phyloP scores from a whole-genome alignment of 2,797 vertebrate species.

The Thunnus albacares region DNA sequence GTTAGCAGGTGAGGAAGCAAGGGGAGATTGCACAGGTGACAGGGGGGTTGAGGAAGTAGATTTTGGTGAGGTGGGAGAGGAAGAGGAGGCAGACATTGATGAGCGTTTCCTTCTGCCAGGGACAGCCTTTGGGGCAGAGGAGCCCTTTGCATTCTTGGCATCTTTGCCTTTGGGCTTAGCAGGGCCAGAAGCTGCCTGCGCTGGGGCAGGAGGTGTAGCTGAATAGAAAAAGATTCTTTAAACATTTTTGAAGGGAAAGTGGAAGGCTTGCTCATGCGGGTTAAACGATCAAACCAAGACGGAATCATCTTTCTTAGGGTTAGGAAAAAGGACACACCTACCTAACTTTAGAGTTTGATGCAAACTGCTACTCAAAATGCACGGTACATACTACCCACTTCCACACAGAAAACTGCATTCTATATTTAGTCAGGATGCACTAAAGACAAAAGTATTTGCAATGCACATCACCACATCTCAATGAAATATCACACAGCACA shows the following conservation, averaged over 20 bases:
- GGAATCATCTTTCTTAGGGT: slow-evolving; percentile 52
- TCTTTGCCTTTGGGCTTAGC: slow-evolving; percentile 87
- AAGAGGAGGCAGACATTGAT: slow-evolving; percentile 81
- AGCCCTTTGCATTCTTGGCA: slow-evolving; percentile 78
- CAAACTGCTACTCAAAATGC: slow-evolving; percentile 56
- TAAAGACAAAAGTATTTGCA: slow-evolving; percentile 1
- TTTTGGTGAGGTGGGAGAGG: slow-evolving; percentile 87
- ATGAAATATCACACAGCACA: background rate
- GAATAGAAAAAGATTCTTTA: slow-evolving; percentile 78
- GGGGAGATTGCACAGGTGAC: slow-evolving; percentile 75
- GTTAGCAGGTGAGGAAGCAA: slow-evolving; percentile 69
- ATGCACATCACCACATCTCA: background rate
- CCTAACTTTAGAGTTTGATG: slow-evolving; percentile 30
- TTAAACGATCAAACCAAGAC: slow-evolving; percentile 72
- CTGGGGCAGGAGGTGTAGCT: slow-evolving; percentile 84
- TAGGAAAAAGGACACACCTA: slow-evolving; percentile 54
- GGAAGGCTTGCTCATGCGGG: slow-evolving; percentile 75
- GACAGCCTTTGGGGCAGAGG: slow-evolving; percentile 85
- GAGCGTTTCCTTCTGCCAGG: slow-evolving; percentile 87
- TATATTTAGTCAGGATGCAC: slow-evolving; percentile 50
- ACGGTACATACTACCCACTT: slow-evolving; percentile 26
- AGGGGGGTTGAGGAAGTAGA: slow-evolving; percentile 71
- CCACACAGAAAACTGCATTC: slow-evolving; percentile 52
- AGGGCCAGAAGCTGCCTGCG: slow-evolving; percentile 75
- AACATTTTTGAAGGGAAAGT: slow-evolving; percentile 36